Evolutionary conservation across 2,888 invertebrate genomes (phyloP).

Genomic region (Ophonus ardosiacus): DNA sequence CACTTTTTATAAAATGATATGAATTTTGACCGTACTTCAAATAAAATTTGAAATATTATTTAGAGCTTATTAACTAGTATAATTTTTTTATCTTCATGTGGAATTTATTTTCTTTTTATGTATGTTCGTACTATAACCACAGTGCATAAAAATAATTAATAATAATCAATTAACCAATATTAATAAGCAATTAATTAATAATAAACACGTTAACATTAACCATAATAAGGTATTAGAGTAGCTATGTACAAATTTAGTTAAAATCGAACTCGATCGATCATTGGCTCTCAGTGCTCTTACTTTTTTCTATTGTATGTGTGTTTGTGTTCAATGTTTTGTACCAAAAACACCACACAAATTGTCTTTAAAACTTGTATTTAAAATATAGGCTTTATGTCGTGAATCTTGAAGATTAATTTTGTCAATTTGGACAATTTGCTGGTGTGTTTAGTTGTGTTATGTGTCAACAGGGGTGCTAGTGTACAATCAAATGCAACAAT

Average conservation of each 20-base stretch:
- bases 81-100: background rate
- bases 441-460: background rate
- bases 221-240: conserved; percentile 58
- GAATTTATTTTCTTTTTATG: conserved; percentile 17
- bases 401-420: background rate
- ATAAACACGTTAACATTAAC: conserved; percentile 56
- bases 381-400: background rate
- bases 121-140: conserved; percentile 51
- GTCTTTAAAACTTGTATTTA: conserved; percentile 15
- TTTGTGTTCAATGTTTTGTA: conserved; percentile 21
- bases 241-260: conserved; percentile 63
- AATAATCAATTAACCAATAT: conserved; percentile 57
- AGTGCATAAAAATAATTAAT: conserved; percentile 62
- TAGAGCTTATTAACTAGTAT: background rate
- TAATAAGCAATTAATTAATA: conserved; percentile 59
- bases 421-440: background rate
- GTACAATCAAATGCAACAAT: conserved; percentile 57
- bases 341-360: conserved; percentile 16
- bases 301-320: conserved; percentile 60
- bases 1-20: background rate
- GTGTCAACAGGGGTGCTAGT: conserved; percentile 27
- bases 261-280: conserved; percentile 50
- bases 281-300: conserved; percentile 49
- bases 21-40: background rate
- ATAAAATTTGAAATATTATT: too few relatives aligned